These are phyloP conservation scores for Okapia johnstoni DNA, from an alignment of 2,113 vertebrate species.

Conservation along the genomic window DNA sequence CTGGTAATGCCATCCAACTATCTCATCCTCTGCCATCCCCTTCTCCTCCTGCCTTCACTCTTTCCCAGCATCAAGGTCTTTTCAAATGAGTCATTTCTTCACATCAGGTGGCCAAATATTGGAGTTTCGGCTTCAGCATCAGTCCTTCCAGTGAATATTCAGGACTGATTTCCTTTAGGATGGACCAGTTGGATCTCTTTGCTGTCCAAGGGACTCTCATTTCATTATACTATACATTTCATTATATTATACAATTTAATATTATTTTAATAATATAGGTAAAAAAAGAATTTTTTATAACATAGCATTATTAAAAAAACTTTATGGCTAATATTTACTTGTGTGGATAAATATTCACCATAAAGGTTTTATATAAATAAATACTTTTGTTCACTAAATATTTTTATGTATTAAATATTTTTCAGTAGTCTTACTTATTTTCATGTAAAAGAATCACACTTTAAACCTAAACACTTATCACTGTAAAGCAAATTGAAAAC, in stretches of 20 bases:
- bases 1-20: not conserved
- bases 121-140: not conserved
- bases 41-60: not conserved
- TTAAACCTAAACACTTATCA: not conserved
- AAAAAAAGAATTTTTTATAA: not conserved
- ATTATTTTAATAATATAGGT: not conserved
- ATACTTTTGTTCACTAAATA: not conserved
- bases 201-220: not conserved
- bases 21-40: not conserved
- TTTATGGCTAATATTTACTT: not conserved
- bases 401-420: not conserved
- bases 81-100: not conserved
- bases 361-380: not conserved
- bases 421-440: not conserved
- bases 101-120: not conserved
- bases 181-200: not conserved
- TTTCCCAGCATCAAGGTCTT: not conserved
- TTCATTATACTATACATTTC: not conserved
- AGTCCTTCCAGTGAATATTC: not conserved
- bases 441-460: not conserved
- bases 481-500: not conserved
- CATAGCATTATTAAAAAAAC: not conserved
- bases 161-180: not conserved
- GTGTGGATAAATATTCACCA: not conserved
- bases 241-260: not conserved